Evolutionary conservation across 1,140 invertebrate genomes (phyloP).

Genomic region (Helicoverpa armigera): DNA sequence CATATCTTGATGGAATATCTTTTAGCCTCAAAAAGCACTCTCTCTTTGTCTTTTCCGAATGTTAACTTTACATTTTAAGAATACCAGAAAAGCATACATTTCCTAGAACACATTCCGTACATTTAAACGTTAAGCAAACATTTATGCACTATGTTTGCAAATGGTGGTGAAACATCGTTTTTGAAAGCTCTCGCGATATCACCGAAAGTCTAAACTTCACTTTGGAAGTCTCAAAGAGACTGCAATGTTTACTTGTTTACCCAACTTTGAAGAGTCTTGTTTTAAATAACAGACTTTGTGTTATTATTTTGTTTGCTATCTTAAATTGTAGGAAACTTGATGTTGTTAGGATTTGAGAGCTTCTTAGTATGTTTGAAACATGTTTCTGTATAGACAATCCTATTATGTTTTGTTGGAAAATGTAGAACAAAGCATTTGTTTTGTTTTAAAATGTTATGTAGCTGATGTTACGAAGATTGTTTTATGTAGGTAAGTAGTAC

Average conservation of each 20-base stretch:
- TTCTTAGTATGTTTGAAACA: neutral
- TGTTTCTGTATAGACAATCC: neutral
- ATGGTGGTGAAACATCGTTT: slow-evolving; percentile 6
- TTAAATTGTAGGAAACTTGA: slow-evolving; percentile 17
- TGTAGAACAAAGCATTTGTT: too few relatives aligned
- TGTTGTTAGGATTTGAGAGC: slow-evolving; percentile 6
- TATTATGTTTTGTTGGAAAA: neutral
- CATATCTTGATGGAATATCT: too few relatives aligned
- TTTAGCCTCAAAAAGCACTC: too few relatives aligned
- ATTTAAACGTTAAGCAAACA: slow-evolving; percentile 11
- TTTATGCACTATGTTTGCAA: slow-evolving; percentile 2
- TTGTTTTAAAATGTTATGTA: too few relatives aligned
- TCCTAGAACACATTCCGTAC: neutral
- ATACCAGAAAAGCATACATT: too few relatives aligned
- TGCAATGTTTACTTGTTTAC: slow-evolving; percentile 12
- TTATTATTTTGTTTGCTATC: slow-evolving; percentile 28
- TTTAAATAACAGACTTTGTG: slow-evolving; percentile 33
- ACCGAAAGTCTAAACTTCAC: slow-evolving; percentile 15
- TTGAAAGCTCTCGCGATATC: slow-evolving; percentile 36
- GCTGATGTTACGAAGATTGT: too few relatives aligned
- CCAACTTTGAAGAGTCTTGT: slow-evolving; percentile 3
- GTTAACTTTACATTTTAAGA: too few relatives aligned
- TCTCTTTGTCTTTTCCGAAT: too few relatives aligned
- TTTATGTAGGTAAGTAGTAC: too few relatives aligned
- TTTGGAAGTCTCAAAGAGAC: slow-evolving; percentile 24